phyloP scores from a whole-genome alignment of 2,113 vertebrate species.

The Taurulus bubalis region DNA sequence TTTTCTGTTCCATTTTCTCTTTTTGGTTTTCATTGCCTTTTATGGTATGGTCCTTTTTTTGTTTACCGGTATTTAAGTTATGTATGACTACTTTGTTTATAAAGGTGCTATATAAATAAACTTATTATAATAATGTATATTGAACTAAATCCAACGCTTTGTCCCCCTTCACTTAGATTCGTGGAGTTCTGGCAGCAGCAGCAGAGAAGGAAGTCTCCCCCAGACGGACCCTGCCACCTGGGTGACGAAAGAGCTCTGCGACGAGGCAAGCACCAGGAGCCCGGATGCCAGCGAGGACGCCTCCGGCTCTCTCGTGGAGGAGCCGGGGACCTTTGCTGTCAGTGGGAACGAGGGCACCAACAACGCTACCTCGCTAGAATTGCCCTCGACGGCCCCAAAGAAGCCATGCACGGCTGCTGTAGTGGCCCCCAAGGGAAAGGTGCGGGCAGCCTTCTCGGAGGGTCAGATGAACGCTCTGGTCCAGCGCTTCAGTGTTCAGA shows the following conservation, averaged over 20 bases:
- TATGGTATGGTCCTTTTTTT: too few relatives aligned
- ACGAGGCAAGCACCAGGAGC: slow-evolving; percentile 29
- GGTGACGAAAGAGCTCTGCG: slow-evolving; percentile 24
- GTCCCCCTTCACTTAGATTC: slow-evolving; percentile 65
- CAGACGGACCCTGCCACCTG: slow-evolving; percentile 54
- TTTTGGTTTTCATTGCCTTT: too few relatives aligned
- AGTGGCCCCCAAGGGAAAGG: slow-evolving; percentile 74
- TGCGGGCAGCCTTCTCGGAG: slow-evolving; percentile 81
- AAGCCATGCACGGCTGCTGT: not conserved
- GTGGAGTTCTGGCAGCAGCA: slow-evolving; percentile 75
- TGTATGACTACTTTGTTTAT: too few relatives aligned
- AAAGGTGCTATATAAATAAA: too few relatives aligned
- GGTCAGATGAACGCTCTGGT: slow-evolving; percentile 83
- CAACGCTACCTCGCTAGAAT: not conserved
- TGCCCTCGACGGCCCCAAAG: slow-evolving; percentile 10
- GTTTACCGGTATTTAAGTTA: too few relatives aligned
- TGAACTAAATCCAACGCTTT: not conserved
- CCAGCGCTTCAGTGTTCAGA: slow-evolving; percentile 83
- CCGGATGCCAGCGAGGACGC: slow-evolving; percentile 25
- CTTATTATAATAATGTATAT: not conserved
- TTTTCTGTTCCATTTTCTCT: too few relatives aligned
- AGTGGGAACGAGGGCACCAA: accelerated
- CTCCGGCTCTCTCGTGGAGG: slow-evolving; percentile 45
- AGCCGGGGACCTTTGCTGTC: not conserved
- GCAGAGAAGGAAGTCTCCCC: slow-evolving; percentile 57